Conservation (phyloP, 2,888 invertebrate species). For the Rosalia funebris region DNA sequence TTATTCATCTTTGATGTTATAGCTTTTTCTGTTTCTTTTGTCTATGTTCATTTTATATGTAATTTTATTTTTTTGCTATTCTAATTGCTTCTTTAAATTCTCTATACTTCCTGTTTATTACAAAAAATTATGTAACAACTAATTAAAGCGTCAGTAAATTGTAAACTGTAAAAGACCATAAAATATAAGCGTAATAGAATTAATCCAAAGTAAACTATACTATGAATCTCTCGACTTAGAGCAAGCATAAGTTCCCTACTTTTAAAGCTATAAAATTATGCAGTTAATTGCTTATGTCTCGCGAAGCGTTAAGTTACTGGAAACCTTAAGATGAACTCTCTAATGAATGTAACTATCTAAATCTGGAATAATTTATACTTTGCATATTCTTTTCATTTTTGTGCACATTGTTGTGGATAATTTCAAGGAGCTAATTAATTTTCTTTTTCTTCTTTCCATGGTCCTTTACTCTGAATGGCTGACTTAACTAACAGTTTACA, state of each 20-base stretch:
- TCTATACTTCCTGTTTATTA: too few relatives aligned
- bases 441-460: too few relatives aligned
- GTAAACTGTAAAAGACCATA: slow-evolving; percentile 1
- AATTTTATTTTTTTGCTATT: too few relatives aligned
- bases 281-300: slow-evolving; percentile 64
- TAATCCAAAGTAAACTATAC: slow-evolving; percentile 15
- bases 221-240: slow-evolving; percentile 40
- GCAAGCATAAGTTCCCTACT: slow-evolving; percentile 59
- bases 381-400: slow-evolving; percentile 35
- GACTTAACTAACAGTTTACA: too few relatives aligned
- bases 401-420: not conserved
- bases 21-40: too few relatives aligned
- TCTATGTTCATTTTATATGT: too few relatives aligned
- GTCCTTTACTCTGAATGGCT: too few relatives aligned
- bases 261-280: slow-evolving; percentile 63
- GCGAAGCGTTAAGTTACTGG: slow-evolving; percentile 61
- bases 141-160: slow-evolving; percentile 10
- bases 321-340: slow-evolving; percentile 57
- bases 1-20: too few relatives aligned
- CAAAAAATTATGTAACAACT: too few relatives aligned
- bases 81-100: too few relatives aligned
- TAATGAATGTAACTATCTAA: slow-evolving; percentile 57
- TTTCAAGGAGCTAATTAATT: too few relatives aligned
- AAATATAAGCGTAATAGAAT: slow-evolving; percentile 11
- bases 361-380: slow-evolving; percentile 44